phyloP scores from a whole-genome alignment of 2,797 vertebrate species.

The Pterois miles region DNA sequence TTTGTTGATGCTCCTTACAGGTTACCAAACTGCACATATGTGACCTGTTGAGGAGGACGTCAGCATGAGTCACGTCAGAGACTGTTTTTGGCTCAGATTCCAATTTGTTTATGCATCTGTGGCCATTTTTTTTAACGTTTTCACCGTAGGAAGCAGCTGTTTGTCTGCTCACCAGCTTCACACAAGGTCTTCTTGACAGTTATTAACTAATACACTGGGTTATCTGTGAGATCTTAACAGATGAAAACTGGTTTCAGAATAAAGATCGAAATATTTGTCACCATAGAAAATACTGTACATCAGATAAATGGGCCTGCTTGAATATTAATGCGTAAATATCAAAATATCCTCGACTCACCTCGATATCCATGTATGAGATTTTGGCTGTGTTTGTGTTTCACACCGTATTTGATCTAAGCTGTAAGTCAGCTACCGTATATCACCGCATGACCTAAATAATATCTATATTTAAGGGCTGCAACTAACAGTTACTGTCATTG shows the following conservation, averaged over 20 bases:
- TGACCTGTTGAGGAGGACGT: slow-evolving; percentile 2
- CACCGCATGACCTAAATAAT: neutral
- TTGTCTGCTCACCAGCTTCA: slow-evolving; percentile 14
- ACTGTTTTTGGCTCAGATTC: slow-evolving; percentile 18
- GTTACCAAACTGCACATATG: neutral
- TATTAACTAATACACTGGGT: neutral
- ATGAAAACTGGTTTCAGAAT: neutral
- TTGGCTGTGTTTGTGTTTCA: neutral
- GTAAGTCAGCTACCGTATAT: neutral
- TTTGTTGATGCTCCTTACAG: neutral
- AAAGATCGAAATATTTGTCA: neutral
- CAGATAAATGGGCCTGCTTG: neutral
- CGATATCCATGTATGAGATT: neutral
- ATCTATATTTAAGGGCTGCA: neutral
- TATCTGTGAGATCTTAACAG: neutral
- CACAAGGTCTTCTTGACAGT: neutral
- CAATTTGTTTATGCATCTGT: neutral
- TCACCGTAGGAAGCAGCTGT: slow-evolving; percentile 30
- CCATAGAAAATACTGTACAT: neutral
- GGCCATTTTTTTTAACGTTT: slow-evolving; percentile 18
- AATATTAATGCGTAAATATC: neutral
- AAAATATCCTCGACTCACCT: neutral
- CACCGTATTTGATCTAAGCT: neutral
- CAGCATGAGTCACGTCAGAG: slow-evolving; percentile 24
- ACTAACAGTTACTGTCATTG: neutral